Base-by-base conservation (phyloP, 2,888 invertebrate species). In the Netelia melanura region DNA sequence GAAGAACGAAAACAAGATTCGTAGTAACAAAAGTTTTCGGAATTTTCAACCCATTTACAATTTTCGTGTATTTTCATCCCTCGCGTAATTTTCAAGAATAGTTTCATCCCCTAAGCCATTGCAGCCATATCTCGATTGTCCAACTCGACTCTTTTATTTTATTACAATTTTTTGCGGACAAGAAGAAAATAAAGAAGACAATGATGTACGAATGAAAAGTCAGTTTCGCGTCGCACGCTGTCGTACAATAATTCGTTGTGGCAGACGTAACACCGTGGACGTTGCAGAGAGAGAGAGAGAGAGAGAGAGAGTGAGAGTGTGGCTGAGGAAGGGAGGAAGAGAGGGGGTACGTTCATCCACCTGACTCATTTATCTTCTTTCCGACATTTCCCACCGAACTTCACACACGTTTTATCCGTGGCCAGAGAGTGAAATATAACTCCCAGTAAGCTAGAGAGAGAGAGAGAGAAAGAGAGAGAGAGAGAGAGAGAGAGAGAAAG, bases 341-440 rank as follows among this genome's bases (percentile, higher is more conserved):
- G 68, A 68, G 81, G 80, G 77, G 72, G 68, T 83, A 80, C 67
- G 84, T 77, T 83, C 87, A 86, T 87, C 85, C 88, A 86, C 87
- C 83, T 85, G 82, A 85, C 85, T 85, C 85, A 85, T 85, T 85
- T 82, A 85, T 85, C 85, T 85, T 85, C 85, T 82, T 85, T 80
- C 85, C 85, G 85, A 85, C 85, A 85, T 85, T 85, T 85, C 85
- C 85, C 85, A 85, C 85, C 79, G 65, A 85, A 85, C 85, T 85
- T 79, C 79, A 85, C 85, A 85, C 85, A 85, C 82, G 85, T 85
- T 85, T 85, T 85, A 85, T 85, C 85, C 85, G 82, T 75, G 62
- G 62, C 77, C 84, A 48, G 85, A 78, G 82, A 85, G 82, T 85
- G 82, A 85, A 85, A 85, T 85, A 85, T 85, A 85, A 79, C 71